Evolutionary conservation across 2,113 vertebrate genomes (phyloP).

Genomic region (Carlito syrichta): DNA sequence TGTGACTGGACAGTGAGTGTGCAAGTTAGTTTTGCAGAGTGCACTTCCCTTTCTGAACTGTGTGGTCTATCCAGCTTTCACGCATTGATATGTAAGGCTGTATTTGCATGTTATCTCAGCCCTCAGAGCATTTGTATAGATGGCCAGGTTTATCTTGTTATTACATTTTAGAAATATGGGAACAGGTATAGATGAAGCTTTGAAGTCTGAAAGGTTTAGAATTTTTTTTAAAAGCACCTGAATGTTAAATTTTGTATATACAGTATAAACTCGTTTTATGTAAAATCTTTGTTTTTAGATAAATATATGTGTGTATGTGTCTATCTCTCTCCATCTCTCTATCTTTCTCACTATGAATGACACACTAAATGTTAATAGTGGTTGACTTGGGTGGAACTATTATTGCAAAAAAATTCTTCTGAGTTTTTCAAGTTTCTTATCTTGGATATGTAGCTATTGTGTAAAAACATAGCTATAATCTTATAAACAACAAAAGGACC

Average conservation of each 20-base stretch:
- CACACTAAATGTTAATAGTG: neutral
- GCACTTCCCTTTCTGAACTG: constrained; percentile 70
- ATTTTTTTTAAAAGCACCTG: neutral
- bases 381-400: neutral
- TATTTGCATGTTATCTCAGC: constrained; percentile 75
- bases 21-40: constrained; percentile 55
- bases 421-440: neutral
- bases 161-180: neutral
- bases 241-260: neutral
- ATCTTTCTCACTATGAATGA: neutral
- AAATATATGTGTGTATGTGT: neutral
- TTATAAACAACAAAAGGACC: neutral
- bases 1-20: constrained; percentile 47
- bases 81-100: constrained; percentile 37
- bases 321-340: neutral
- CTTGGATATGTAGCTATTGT: neutral
- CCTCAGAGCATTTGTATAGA: constrained; percentile 38
- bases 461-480: neutral
- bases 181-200: neutral
- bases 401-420: constrained; percentile 2
- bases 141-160: neutral
- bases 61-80: constrained; percentile 69
- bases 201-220: neutral
- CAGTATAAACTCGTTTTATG: neutral
- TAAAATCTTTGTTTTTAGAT: neutral